phyloP scores from a whole-genome alignment of 2,888 invertebrate species.

The Plusia festucae region DNA sequence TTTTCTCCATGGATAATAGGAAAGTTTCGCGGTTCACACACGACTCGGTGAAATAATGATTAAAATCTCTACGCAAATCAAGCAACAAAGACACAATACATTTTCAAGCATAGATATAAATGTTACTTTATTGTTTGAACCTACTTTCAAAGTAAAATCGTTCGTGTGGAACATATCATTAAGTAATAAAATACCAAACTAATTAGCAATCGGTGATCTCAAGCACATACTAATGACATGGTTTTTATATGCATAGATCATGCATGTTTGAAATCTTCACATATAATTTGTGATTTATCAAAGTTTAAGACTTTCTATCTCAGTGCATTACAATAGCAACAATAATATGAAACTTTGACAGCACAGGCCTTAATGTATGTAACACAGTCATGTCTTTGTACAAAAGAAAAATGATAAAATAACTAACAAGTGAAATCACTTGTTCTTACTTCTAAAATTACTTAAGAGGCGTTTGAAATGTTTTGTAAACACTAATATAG shows the following conservation, averaged over 20 bases:
- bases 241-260: conserved; percentile 15
- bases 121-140: conserved; percentile 29
- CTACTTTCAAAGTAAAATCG: conserved; percentile 22
- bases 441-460: too few relatives aligned
- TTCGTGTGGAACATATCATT: conserved; percentile 27
- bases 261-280: conserved; percentile 19
- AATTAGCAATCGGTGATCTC: conserved; percentile 24
- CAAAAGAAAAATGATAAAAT: conserved; percentile 22
- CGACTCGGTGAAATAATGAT: conserved; percentile 58
- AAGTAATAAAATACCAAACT: conserved; percentile 29
- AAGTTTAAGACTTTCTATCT: conserved; percentile 43
- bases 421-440: not conserved
- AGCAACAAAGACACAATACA: conserved; percentile 40
- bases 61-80: conserved; percentile 59
- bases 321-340: conserved; percentile 29
- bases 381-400: conserved; percentile 8
- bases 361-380: conserved; percentile 34
- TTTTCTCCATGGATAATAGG: conserved; percentile 80
- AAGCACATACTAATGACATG: conserved; percentile 18
- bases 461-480: too few relatives aligned
- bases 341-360: conserved; percentile 33
- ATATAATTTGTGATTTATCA: conserved; percentile 26
- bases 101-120: conserved; percentile 42
- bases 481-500: conserved; percentile 6
- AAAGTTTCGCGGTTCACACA: conserved; percentile 71